phyloP scores from a whole-genome alignment of 2,113 vertebrate genomes.

The Odontophorus gujanensis region DNA sequence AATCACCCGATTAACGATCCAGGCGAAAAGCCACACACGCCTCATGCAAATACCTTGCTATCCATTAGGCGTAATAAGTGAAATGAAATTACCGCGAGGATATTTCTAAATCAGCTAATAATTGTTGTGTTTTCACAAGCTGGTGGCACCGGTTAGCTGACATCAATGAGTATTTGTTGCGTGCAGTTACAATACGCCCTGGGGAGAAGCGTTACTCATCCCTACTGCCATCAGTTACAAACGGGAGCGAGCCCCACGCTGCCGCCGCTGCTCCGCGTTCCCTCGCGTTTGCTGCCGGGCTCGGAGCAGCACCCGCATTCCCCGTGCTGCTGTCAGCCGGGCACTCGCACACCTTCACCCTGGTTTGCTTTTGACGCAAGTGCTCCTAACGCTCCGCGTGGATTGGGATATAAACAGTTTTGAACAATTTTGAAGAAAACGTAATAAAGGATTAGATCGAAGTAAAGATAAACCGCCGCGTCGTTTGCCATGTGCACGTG shows the following conservation, averaged over 20 bases:
- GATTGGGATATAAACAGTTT: no score
- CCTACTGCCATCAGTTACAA: background rate
- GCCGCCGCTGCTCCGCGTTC: background rate
- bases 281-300: background rate
- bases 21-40: constrained; percentile 70
- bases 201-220: constrained; percentile 19
- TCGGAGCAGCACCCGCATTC: accelerated
- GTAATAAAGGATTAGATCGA: no score
- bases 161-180: constrained; percentile 37
- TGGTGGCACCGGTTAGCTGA: constrained; percentile 5
- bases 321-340: background rate
- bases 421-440: no score
- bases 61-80: constrained; percentile 63
- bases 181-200: constrained; percentile 27
- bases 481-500: no score
- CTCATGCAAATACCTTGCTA: constrained; percentile 71
- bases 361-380: no score
- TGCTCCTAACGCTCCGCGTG: no score
- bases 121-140: constrained; percentile 70
- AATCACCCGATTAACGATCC: constrained; percentile 68
- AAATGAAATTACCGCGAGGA: constrained; percentile 71
- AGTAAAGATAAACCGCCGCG: no score
- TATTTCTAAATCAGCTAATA: constrained; percentile 67
- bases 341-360: no score
- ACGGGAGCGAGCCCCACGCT: background rate